phyloP scores from a whole-genome alignment of 1,140 invertebrate species.

The Phortica variegata region DNA sequence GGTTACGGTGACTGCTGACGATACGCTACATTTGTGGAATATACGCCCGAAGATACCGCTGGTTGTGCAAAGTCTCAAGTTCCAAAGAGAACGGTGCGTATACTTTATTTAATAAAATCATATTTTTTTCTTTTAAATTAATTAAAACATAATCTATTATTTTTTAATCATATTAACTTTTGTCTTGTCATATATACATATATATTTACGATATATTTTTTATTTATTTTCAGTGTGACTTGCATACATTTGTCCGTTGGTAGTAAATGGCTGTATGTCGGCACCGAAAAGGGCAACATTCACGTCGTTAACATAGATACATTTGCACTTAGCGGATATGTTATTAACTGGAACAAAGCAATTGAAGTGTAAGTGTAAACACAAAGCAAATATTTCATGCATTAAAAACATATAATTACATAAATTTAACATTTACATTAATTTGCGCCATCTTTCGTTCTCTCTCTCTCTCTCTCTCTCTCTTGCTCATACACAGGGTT shows the following conservation, averaged over 20 bases:
- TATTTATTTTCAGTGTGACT: slow-evolving; percentile 73
- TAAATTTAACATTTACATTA: too few relatives aligned
- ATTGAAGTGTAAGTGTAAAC: slow-evolving; percentile 93
- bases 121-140: neutral
- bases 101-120: neutral
- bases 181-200: too few relatives aligned
- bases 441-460: neutral
- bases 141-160: neutral
- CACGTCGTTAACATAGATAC: slow-evolving; percentile 96
- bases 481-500: slow-evolving; percentile 66
- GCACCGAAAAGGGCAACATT: slow-evolving; percentile 96
- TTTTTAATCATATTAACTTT: neutral
- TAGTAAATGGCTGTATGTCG: slow-evolving; percentile 98
- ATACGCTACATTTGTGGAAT: slow-evolving; percentile 96
- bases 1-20: slow-evolving; percentile 91
- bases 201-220: neutral
- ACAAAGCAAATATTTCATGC: slow-evolving; percentile 1
- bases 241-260: slow-evolving; percentile 91
- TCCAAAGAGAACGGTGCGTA: slow-evolving; percentile 90
- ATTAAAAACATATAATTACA: too few relatives aligned
- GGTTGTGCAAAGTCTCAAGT: slow-evolving; percentile 93
- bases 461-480: neutral
- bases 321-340: slow-evolving; percentile 94
- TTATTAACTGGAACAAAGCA: slow-evolving; percentile 99
- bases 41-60: slow-evolving; percentile 93